Evolutionary conservation across 37 sponge, comb jelly and placozoan species (phyloP).

Genomic region (Lycopodina hypogea): DNA sequence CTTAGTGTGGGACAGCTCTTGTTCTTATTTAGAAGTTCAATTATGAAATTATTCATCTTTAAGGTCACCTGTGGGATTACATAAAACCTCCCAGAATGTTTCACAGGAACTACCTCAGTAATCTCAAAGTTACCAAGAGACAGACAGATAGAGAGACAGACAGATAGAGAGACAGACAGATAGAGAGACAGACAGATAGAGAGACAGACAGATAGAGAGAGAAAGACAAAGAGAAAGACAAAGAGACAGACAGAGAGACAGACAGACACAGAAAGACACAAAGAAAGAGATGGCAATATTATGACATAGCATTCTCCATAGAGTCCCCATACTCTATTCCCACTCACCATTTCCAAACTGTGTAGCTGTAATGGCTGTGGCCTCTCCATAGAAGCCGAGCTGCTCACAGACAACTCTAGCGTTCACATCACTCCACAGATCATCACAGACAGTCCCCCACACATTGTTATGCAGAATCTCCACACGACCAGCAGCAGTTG

Average conservation of each 20-base stretch:
- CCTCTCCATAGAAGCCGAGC: constrained; percentile 54
- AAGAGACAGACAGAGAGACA: constrained; percentile 20
- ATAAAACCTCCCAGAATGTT: too few relatives aligned
- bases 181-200: too few relatives aligned
- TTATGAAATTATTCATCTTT: too few relatives aligned
- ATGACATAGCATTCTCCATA: too few relatives aligned
- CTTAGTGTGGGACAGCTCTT: too few relatives aligned
- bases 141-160: too few relatives aligned
- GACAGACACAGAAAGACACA: constrained; percentile 17
- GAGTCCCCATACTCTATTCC: too few relatives aligned
- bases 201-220: neutral
- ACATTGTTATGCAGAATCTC: constrained; percentile 38
- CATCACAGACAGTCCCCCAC: constrained; percentile 58
- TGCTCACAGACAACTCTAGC: constrained; percentile 47
- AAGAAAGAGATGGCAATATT: too few relatives aligned
- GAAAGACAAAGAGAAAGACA: neutral
- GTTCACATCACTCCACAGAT: constrained; percentile 7
- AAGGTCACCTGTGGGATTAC: too few relatives aligned
- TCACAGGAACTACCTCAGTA: too few relatives aligned
- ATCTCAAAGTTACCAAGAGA: too few relatives aligned
- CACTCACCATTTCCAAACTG: constrained; percentile 44
- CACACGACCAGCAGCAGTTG: constrained; percentile 14
- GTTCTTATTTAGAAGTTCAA: too few relatives aligned
- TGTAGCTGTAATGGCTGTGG: neutral
- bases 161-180: constrained; percentile 22